A percentile compares a stretch with the other conserved stretches of the same genome.
Evolutionary conservation across 2,113 vertebrate species (phyloP).

Genomic region (Cyanoderma ruficeps): DNA sequence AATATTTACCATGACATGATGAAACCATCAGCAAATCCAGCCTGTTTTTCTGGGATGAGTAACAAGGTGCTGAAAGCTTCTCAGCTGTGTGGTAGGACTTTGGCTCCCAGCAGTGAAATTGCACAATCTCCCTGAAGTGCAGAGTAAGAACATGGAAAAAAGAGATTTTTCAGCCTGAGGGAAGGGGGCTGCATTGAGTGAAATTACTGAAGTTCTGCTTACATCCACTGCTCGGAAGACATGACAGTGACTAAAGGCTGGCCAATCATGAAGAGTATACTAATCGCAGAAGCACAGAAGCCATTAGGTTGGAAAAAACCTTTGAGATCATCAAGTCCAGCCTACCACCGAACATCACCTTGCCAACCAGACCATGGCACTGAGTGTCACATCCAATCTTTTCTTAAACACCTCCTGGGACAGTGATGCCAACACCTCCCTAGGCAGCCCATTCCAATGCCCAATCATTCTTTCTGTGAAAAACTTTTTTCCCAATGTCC

Average conservation of each 20-base stretch:
- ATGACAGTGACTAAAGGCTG: neutral
- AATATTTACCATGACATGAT: constrained; percentile 39
- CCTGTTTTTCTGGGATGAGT: neutral
- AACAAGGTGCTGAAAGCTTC: constrained; percentile 24
- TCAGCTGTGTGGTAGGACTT: neutral
- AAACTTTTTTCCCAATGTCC: too few species aligned
- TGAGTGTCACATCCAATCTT: neutral
- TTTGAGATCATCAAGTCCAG: neutral
- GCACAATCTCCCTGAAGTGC: neutral
- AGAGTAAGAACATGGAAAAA: neutral
- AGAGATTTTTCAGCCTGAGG: neutral
- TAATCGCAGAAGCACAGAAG: neutral
- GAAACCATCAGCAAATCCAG: constrained; percentile 33
- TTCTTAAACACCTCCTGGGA: neutral
- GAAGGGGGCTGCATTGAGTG: neutral
- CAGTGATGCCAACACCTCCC: accelerated
- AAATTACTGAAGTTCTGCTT: neutral
- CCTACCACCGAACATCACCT: neutral
- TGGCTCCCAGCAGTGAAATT: neutral
- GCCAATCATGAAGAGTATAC: too few species aligned
- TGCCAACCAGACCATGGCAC: neutral
- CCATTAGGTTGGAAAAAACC: neutral
- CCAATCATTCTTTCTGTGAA: neutral
- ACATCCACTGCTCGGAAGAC: neutral
- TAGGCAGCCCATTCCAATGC: neutral